Evolutionary conservation across 2,797 vertebrate genomes (phyloP).

Genomic region (Molossus alvarezi): DNA sequence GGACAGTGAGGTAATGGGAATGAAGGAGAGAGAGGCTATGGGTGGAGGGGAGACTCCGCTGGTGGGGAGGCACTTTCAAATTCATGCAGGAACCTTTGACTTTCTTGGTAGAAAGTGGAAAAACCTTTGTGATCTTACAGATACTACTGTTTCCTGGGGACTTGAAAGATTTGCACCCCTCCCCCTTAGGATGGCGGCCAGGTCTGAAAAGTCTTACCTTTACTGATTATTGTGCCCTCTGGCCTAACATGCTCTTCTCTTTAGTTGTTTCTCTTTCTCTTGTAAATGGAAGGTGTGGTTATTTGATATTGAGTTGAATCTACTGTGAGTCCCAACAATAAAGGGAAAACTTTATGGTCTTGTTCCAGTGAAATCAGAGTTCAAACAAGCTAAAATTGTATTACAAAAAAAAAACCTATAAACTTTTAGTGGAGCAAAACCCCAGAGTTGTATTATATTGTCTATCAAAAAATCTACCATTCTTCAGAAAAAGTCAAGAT

Average conservation of each 20-base stretch:
- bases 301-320: neutral
- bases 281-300: neutral
- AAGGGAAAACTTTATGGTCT: neutral
- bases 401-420: neutral
- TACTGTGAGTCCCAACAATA: neutral
- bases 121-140: neutral
- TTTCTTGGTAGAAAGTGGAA: neutral
- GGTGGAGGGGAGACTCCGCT: neutral
- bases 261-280: conserved; percentile 39
- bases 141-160: neutral
- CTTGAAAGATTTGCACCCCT: neutral
- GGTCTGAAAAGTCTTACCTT: neutral
- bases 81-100: neutral
- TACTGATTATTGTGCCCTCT: neutral
- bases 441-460: conserved; percentile 2
- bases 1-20: neutral
- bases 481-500: neutral
- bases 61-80: neutral
- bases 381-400: conserved; percentile 44
- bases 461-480: neutral
- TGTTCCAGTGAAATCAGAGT: conserved; percentile 32
- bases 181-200: neutral
- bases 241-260: neutral
- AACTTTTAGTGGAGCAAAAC: neutral
- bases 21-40: neutral